Evolutionary conservation across 2,888 invertebrate species (phyloP).

Genomic region (Sclerodermus sp.): DNA sequence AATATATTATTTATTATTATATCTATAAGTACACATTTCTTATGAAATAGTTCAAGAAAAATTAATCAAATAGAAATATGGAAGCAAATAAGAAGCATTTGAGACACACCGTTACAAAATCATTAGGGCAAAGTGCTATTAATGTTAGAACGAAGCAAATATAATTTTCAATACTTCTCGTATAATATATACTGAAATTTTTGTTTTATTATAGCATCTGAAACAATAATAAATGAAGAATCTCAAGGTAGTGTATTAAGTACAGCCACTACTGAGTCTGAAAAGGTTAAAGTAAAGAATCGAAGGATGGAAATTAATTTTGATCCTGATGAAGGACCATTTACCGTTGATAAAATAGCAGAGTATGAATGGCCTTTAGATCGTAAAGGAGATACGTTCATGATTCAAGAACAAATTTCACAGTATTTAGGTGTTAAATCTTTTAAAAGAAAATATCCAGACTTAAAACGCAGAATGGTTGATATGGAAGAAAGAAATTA

Average conservation of each 20-base stretch:
- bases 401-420: constrained; percentile 95
- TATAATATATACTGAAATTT: no score
- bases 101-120: no score
- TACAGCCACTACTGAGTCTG: constrained; percentile 67
- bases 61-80: no score
- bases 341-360: constrained; percentile 84
- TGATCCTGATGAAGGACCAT: constrained; percentile 59
- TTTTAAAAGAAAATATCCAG: constrained; percentile 95
- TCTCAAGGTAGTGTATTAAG: constrained; percentile 84
- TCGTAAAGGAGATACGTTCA: constrained; percentile 74
- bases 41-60: no score
- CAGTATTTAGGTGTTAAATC: constrained; percentile 94
- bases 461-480: constrained; percentile 78
- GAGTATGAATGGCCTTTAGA: constrained; percentile 91
- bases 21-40: no score
- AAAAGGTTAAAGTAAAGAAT: constrained; percentile 54
- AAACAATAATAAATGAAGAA: constrained; percentile 68
- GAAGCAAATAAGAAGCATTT: no score
- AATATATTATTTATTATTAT: no score
- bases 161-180: constrained; percentile 7
- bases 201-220: constrained; percentile 36
- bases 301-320: constrained; percentile 56
- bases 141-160: no score
- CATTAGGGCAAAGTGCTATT: no score
- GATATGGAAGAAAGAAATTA: constrained; percentile 91